Evolutionary conservation across 2,888 invertebrate species (phyloP), one percentile per base, ranked within the genome.

Genomic region (Oconnorella tubifera): DNA sequence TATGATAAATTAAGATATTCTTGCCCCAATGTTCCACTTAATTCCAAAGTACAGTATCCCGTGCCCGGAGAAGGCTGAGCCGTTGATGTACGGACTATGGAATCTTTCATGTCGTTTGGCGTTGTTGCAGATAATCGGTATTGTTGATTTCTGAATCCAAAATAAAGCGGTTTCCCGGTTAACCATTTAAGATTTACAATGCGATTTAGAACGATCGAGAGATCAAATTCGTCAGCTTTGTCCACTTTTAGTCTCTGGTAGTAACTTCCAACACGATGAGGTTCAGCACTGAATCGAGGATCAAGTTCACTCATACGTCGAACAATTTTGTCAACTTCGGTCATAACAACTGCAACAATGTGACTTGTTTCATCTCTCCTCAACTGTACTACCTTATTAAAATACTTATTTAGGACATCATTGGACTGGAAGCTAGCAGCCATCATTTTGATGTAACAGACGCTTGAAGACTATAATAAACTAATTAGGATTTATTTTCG

Each of bases 181-280:
- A 29, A 28, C 48, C 48, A 60, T 3, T 50, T 1, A 14, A 60
- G 50, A 19, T 29, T 23, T 27, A 49, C 60, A 28, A 60, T 60
- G 23, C 50, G 6, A 6, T 23, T 29, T 28, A 63, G 25, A 19
- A 48, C 27, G 23, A 63, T 49, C 28, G 28, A 61, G 31, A 63
- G 27, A 33, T 63, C 63, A 50, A 59, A 63, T 29, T 63, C 63
- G 28, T 63, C 63, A 3, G 63, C 63, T 32, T 51, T 29, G 19
- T 60, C 50, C 49, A 63, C 63, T 29, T 63, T 63, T 14, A 63
- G 59, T 2, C 51, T 33, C 33, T 60, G 59, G 48, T 57, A 63
- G 53, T 63, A 63, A 53, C 63, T 63, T 14, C 63, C 63, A 25
- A 53, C 63, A 23, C 53, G 53, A 10, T 23, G 10, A 6, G 53